Conservation (phyloP, 37 sponge, comb jelly and placozoan species). For the Ephydatia muelleri region DNA sequence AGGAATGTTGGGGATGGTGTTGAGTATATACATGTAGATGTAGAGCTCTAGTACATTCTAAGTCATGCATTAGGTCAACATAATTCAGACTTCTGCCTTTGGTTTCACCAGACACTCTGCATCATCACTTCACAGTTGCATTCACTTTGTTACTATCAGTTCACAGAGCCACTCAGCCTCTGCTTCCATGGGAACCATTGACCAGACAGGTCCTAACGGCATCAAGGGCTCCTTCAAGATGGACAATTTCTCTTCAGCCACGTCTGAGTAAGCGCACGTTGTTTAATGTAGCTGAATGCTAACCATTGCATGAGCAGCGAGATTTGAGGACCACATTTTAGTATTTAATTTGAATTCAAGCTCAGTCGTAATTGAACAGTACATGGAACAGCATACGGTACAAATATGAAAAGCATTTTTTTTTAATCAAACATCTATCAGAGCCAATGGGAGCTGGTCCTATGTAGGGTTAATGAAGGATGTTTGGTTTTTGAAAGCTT, state of each 20-base stretch:
- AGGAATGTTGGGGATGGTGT: neutral
- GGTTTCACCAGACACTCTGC: neutral
- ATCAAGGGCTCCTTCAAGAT: neutral
- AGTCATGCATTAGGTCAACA: no score
- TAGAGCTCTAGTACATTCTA: neutral
- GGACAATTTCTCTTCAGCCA: conserved; percentile 4
- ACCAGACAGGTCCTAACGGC: conserved; percentile 64
- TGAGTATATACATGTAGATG: neutral
- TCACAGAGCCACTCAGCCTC: conserved; percentile 80
- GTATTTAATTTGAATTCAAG: no score
- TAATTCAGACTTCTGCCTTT: neutral
- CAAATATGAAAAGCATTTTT: no score
- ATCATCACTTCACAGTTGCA: neutral
- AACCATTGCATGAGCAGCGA: no score
- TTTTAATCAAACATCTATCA: no score
- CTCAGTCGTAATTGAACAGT: no score
- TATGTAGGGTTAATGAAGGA: no score
- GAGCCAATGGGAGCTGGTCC: no score
- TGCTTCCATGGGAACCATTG: conserved; percentile 78
- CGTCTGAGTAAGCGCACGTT: neutral
- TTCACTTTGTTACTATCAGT: neutral
- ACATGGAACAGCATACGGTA: no score
- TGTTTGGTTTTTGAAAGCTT: no score
- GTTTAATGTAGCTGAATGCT: neutral
- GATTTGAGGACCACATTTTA: no score